These are phyloP conservation scores for Calvadosia cruxmelitensis DNA, from an alignment of 30 jellyfish, hydroid and myxozoan genomes.

Conservation along the genomic window DNA sequence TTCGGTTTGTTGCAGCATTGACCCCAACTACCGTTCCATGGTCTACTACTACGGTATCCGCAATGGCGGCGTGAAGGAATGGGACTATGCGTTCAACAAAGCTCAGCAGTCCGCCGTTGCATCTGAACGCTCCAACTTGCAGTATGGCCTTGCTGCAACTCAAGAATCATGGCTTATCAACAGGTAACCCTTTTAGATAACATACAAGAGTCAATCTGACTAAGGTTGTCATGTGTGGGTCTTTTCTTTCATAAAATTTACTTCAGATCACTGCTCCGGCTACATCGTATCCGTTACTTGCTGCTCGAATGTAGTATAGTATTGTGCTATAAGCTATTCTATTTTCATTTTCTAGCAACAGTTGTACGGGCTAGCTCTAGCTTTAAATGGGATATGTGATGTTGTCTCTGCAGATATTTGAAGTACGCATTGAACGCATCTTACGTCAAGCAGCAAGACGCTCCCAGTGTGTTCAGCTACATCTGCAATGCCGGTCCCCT, in stretches of 20 bases:
- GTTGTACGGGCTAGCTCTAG: too few species aligned
- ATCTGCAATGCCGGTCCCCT: conserved; percentile 39
- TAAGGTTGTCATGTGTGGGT: too few species aligned
- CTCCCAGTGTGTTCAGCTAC: conserved; percentile 45
- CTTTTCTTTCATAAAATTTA: too few species aligned
- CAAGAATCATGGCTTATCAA: conserved; percentile 79
- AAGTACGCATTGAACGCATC: conserved; percentile 42
- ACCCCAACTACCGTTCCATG: conserved; percentile 53
- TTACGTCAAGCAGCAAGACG: conserved; percentile 69
- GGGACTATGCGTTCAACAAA: conserved; percentile 64
- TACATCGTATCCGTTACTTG: too few species aligned
- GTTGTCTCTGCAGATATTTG: conserved; percentile 24
- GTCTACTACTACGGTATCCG: conserved; percentile 60
- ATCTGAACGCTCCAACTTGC: conserved; percentile 49
- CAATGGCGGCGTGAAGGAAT: conserved; percentile 63
- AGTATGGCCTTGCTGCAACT: conserved; percentile 74
- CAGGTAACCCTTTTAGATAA: too few species aligned
- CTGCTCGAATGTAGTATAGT: too few species aligned
- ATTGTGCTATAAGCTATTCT: background rate
- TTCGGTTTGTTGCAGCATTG: conserved; percentile 28
- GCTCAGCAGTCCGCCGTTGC: conserved; percentile 38
- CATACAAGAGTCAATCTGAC: too few species aligned
- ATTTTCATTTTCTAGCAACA: too few species aligned
- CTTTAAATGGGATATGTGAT: background rate
- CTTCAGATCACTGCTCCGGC: too few species aligned